phyloP scores from a whole-genome alignment of 1,140 invertebrate genomes.

The Gryllus bimaculatus region DNA sequence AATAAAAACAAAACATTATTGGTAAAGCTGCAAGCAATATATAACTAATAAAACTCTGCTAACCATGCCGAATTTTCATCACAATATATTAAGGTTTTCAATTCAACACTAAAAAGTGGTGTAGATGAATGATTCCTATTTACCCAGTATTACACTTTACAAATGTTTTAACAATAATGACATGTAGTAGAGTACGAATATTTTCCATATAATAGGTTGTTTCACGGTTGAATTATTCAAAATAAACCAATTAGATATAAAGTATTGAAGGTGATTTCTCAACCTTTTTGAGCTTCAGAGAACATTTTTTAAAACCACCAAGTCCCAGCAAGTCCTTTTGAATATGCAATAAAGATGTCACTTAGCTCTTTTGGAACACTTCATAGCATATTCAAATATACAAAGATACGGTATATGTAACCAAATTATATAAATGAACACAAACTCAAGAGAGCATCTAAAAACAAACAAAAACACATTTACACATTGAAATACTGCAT shows the following conservation, averaged over 20 bases:
- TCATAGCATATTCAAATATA: constrained; percentile 1
- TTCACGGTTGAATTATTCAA: background rate
- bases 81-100: background rate
- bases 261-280: background rate
- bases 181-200: background rate
- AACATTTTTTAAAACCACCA: background rate
- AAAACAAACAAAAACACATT: background rate
- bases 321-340: background rate
- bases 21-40: background rate
- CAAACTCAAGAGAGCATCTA: background rate
- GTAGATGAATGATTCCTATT: background rate
- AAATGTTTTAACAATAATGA: background rate
- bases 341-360: background rate
- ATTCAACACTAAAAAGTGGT: background rate
- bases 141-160: background rate
- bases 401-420: background rate
- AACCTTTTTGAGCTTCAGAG: constrained; percentile 1
- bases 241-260: background rate
- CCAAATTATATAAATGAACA: background rate
- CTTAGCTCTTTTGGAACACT: background rate
- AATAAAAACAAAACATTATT: background rate
- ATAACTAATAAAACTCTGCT: background rate
- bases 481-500: background rate
- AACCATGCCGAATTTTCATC: background rate
- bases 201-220: background rate